phyloP scores from a whole-genome alignment of 2,888 invertebrate genomes.

The Ethmia dodecea region DNA sequence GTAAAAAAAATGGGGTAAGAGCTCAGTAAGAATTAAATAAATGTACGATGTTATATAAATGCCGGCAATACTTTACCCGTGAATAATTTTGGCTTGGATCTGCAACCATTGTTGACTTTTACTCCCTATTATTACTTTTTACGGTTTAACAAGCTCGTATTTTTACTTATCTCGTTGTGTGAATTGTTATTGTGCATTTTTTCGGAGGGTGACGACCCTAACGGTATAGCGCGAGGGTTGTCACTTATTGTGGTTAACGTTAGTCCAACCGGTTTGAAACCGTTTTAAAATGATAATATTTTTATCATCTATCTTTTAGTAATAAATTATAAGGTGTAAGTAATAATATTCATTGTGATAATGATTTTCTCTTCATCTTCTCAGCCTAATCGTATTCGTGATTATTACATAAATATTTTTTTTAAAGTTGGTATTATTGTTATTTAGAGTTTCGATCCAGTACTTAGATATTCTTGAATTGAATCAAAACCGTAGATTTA shows the following conservation, averaged over 20 bases:
- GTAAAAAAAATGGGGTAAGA: conserved; percentile 8
- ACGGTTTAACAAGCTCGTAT: conserved; percentile 76
- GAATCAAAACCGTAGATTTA: no score
- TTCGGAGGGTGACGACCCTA: conserved; percentile 49
- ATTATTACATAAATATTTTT: no score
- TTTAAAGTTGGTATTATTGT: no score
- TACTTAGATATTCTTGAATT: no score
- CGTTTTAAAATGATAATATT: conserved; percentile 6
- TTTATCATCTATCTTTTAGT: no score
- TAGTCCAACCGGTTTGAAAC: conserved; percentile 11
- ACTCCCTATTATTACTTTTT: conserved; percentile 73
- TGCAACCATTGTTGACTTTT: conserved; percentile 70
- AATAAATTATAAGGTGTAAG: no score
- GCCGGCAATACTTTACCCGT: conserved; percentile 33
- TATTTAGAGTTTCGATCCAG: no score
- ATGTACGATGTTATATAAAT: conserved; percentile 5
- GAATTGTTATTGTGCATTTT: conserved; percentile 66
- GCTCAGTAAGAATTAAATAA: conserved; percentile 6
- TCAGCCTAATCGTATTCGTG: no score
- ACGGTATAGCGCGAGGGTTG: conserved; percentile 19
- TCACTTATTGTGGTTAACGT: conserved; percentile 28
- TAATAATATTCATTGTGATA: no score
- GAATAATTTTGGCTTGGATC: conserved; percentile 52
- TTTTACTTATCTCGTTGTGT: conserved; percentile 72
- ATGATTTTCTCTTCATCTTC: no score